Evolutionary conservation across 2,888 invertebrate species (phyloP), one percentile per base, ranked within the genome.

Genomic region (Acronicta leporina): DNA sequence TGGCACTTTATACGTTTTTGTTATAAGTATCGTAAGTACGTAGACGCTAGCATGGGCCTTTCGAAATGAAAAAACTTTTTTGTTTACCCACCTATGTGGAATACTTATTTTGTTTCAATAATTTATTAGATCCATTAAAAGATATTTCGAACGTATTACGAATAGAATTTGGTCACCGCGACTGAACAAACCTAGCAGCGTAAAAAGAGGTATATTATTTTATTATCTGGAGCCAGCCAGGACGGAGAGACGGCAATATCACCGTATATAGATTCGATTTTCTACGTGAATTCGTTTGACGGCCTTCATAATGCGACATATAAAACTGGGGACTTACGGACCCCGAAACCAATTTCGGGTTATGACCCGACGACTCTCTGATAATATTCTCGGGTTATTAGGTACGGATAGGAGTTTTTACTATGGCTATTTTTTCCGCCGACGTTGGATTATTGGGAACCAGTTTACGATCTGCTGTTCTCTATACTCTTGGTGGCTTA

Each of bases 281-380:
- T 95, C 95, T 95, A 94, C 94, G 94, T 94, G 95, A 95, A 95
- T 94, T 95, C 95, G 93, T 95, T 95, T 95, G 95, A 95, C 95
- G 95, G 94, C 94, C 94, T 93, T 94, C 95, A 94, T 94, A 94
- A 94, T 94, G 94, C 94, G 91, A 94, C 94, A 94, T 94, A 94
- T 95, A 95, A 95, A 95, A 94, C 94, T 92, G 92, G 94, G 92
- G 91, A 90, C 93, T 93, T 93, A 94, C 92, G 94, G 94, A 93
- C 94, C 94, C 94, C 94, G 91, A 93, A 94, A 94, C 94, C 94
- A 94, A 95, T 94, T 95, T 95, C 90, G 91, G 92, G 94, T 95
- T 95, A 95, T 94, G 94, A 94, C 94, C 94, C 94, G 92, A 92
- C 94, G 94, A 94, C 91, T 94, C 92, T 90, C 91, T 92, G 94